phyloP scores from a whole-genome alignment of 1,140 invertebrate species.

The Hyposmocoma kahamanoa region DNA sequence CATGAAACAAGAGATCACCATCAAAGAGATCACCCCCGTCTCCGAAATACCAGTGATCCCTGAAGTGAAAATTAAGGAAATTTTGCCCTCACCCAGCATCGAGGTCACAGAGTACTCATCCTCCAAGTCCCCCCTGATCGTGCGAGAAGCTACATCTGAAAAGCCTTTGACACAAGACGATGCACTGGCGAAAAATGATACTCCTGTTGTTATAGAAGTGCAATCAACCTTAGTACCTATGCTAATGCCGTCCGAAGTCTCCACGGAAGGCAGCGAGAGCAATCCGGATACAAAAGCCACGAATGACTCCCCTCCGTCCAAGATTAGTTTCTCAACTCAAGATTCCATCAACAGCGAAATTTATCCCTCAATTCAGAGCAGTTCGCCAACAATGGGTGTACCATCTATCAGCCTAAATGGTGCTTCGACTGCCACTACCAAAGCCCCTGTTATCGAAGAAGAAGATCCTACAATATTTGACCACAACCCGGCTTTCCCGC shows the following conservation, averaged over 20 bases:
- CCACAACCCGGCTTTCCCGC: conserved; percentile 63
- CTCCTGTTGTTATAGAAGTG: conserved; percentile 24
- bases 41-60: conserved; percentile 64
- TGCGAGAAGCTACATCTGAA: conserved; percentile 53
- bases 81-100: conserved; percentile 49
- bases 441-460: conserved; percentile 49
- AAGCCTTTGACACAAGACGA: conserved; percentile 18
- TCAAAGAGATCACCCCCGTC: conserved; percentile 68
- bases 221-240: conserved; percentile 14
- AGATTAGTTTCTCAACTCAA: conserved; percentile 53
- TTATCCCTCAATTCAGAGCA: conserved; percentile 36
- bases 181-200: conserved; percentile 23
- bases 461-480: conserved; percentile 48
- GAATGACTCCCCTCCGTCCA: conserved; percentile 35
- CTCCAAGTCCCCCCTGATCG: conserved; percentile 60
- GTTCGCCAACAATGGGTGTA: conserved; percentile 32
- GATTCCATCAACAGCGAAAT: conserved; percentile 42
- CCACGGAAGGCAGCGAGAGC: conserved; percentile 9
- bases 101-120: conserved; percentile 55
- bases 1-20: conserved; percentile 56
- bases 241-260: conserved; percentile 11
- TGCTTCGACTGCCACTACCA: conserved; percentile 34
- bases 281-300: conserved; percentile 15
- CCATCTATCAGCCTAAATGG: conserved; percentile 20
- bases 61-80: conserved; percentile 67